These are phyloP conservation scores for Hemicrepidius hirtus DNA, from an alignment of 2,888 invertebrate species.

Conservation along the genomic window DNA sequence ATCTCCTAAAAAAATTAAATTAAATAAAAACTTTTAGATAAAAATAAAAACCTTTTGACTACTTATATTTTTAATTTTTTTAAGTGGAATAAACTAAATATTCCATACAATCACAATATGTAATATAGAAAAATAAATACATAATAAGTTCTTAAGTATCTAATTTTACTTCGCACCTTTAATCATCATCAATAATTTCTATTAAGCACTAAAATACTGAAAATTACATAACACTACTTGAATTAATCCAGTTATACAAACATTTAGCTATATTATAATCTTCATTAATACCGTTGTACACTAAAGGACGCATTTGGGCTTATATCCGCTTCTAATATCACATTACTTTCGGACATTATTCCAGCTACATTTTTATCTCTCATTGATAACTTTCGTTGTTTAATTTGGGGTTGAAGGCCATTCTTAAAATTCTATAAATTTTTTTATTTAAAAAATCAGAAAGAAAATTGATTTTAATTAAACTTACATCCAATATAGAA, in stretches of 20 bases:
- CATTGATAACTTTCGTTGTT: constrained; percentile 71
- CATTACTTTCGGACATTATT: constrained; percentile 72
- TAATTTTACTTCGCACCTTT: background rate
- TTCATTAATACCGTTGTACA: constrained; percentile 10
- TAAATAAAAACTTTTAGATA: too few species aligned
- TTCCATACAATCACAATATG: too few species aligned
- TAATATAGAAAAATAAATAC: too few species aligned
- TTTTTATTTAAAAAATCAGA: background rate
- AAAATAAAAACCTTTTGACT: too few species aligned
- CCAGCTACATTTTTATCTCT: constrained; percentile 71
- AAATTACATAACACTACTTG: constrained; percentile 3
- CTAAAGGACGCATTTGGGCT: constrained; percentile 31
- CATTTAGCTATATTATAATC: background rate
- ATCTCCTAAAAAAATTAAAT: too few species aligned
- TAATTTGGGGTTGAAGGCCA: constrained; percentile 73
- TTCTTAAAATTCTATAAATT: constrained; percentile 72
- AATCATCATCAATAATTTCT: background rate
- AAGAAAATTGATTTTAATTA: background rate
- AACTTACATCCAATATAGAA: constrained; percentile 73
- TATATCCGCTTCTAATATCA: constrained; percentile 17
- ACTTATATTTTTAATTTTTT: too few species aligned
- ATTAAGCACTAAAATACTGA: constrained; percentile 13
- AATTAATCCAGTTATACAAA: background rate
- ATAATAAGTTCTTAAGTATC: too few species aligned
- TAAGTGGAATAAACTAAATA: too few species aligned